Percentiles rank a stretch among this genome's conserved stretches.
Evolutionary conservation across 2,888 invertebrate species (phyloP).

Genomic region (Tolmerus cingulatus): DNA sequence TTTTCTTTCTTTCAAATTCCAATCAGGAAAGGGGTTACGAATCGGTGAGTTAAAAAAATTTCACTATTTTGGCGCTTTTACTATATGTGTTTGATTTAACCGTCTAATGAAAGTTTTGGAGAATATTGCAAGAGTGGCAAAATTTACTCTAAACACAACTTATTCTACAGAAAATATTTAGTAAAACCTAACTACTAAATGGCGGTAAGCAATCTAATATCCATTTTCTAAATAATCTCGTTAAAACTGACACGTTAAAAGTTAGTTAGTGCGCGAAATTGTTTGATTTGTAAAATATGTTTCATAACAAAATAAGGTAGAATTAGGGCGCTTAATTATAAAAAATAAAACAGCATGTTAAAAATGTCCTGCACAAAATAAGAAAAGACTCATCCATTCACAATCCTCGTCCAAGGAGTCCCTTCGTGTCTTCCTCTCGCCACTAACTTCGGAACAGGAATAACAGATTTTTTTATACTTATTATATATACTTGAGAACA

Average conservation of each 20-base stretch:
- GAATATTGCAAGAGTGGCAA: no score
- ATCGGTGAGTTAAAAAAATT: not conserved
- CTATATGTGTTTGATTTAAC: not conserved
- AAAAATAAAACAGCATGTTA: not conserved
- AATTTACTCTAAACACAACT: not conserved
- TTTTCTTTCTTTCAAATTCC: not conserved
- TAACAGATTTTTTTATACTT: not conserved
- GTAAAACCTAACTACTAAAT: not conserved
- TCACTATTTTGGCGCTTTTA: not conserved
- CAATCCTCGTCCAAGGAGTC: not conserved
- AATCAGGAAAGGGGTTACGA: not conserved
- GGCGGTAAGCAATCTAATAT: not conserved
- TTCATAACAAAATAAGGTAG: no score
- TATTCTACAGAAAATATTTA: not conserved
- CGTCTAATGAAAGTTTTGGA: not conserved
- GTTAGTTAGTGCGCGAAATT: not conserved
- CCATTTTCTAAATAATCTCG: not conserved
- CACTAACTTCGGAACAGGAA: not conserved
- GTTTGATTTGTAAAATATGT: no score
- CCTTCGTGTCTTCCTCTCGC: not conserved
- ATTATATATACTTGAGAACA: not conserved
- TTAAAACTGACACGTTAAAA: not conserved
- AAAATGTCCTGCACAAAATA: not conserved
- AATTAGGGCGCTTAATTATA: not conserved
- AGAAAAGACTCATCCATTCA: slow-evolving; percentile 1